A percentile compares a stretch with the other conserved stretches of the same genome.
Conservation (phyloP, 2,888 invertebrate species). For the Tetranychus piercei region DNA sequence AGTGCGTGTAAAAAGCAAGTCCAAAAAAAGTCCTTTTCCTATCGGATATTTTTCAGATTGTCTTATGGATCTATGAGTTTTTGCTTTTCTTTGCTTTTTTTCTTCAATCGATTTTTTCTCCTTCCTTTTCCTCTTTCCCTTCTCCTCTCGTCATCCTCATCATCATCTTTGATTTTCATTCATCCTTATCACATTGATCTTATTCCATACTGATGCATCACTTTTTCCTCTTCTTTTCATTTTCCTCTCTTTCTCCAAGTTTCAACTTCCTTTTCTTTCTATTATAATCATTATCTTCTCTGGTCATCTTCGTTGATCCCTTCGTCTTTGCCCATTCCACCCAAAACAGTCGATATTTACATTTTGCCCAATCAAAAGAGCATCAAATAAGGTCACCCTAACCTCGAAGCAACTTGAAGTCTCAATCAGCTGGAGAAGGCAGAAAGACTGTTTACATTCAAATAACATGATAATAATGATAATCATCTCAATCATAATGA, state of each 20-base stretch:
- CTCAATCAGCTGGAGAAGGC: too few species aligned
- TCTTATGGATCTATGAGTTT: constrained; percentile 8
- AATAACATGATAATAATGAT: too few species aligned
- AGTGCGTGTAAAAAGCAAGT: not conserved
- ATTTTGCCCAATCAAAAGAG: too few species aligned
- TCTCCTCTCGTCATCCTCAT: not conserved
- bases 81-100: constrained; percentile 5
- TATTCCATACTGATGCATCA: not conserved
- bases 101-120: constrained; percentile 1
- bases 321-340: not conserved
- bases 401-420: too few species aligned
- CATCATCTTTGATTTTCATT: not conserved
- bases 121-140: not conserved
- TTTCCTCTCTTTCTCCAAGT: not conserved
- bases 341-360: too few species aligned
- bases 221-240: not conserved
- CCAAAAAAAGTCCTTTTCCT: not conserved
- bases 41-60: not conserved
- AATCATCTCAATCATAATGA: too few species aligned
- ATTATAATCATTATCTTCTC: not conserved
- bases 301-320: not conserved
- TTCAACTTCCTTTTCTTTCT: not conserved
- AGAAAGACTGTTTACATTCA: too few species aligned
- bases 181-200: not conserved
- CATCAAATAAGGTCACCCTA: too few species aligned